Evolutionary conservation across 2,113 vertebrate genomes (phyloP), one percentile per base, ranked within the genome.

Genomic region (Silurus meridionalis): DNA sequence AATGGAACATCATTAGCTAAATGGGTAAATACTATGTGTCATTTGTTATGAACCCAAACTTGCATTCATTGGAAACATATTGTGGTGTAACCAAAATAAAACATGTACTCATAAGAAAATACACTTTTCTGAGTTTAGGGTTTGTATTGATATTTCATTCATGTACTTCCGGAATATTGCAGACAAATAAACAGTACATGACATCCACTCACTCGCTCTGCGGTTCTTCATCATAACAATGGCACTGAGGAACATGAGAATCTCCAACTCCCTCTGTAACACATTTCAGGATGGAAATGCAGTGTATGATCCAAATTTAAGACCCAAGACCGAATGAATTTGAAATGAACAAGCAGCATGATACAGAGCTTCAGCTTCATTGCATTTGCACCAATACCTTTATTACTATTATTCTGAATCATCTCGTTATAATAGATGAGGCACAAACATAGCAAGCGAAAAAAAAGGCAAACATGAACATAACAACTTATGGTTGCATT

Each of bases 181-280:
- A 17, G 17, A 46, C 14, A 8, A 37, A 17, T 46, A 46, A 69
- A 8, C 25, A 64, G 55, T 48, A 50, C 0, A 48, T 21, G 53
- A 21, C 48, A 25, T 1, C 7, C 0, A 96, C 97, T 97, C 89
- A 99, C 98, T 97, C 50, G 97, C 96, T 91, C 97, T 96, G 28
- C 98, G 95, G 93, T 99, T 99, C 95, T 99, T 99, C 97, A 99
- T 99, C 98, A 99, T 99, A 79, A 99, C 97, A 17, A 99, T 98
- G 53, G 98, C 98, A 21, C 97, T 96, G 86, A 99, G 97, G 86
- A 99, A 99, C 98, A 99, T 99, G 13, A 99, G 94, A 85, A 99
- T 99, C 93, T 99, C 98, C 83, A 99, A 88, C 91, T 99, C 98
- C 87, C 98, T 96, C 98, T 99, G 89, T 6, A 86, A 87, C 84